Evolutionary conservation across 2,888 invertebrate species (phyloP).

Genomic region (Aporophyla lueneburgensis): DNA sequence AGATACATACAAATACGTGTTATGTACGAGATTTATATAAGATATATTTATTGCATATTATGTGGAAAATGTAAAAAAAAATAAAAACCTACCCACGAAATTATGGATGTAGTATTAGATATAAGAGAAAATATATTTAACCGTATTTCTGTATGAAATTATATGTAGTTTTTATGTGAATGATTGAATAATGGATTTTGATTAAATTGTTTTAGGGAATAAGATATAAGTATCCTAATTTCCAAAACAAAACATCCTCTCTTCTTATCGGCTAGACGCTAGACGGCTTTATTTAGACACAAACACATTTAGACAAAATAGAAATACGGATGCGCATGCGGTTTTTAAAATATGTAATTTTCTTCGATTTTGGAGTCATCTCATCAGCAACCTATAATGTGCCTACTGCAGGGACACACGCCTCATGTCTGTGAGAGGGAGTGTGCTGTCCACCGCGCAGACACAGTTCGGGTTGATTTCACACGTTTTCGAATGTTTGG

Average conservation of each 20-base stretch:
- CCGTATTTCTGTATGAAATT: slow-evolving; percentile 91
- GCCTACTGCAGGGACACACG: no score
- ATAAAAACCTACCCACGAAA: slow-evolving; percentile 82
- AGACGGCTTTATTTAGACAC: neutral
- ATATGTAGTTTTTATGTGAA: slow-evolving; percentile 91
- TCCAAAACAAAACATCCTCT: slow-evolving; percentile 61
- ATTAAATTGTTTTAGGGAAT: slow-evolving; percentile 89
- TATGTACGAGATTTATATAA: slow-evolving; percentile 85
- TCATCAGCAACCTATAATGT: no score
- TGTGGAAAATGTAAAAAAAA: slow-evolving; percentile 88
- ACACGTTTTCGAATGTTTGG: no score
- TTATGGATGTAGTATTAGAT: slow-evolving; percentile 87
- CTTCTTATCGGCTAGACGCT: neutral
- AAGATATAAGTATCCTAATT: slow-evolving; percentile 79
- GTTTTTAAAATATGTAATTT: neutral
- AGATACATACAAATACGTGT: slow-evolving; percentile 76
- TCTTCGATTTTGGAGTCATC: neutral
- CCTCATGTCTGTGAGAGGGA: no score
- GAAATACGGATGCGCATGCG: neutral
- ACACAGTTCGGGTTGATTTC: no score
- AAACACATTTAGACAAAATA: neutral
- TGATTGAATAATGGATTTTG: slow-evolving; percentile 89
- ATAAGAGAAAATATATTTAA: slow-evolving; percentile 90
- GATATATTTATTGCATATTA: slow-evolving; percentile 88
- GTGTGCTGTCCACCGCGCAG: no score